Evolutionary conservation across 2,888 invertebrate genomes (phyloP), one percentile per base, ranked within the genome.

Genomic region (Drosophila gaucha): DNA sequence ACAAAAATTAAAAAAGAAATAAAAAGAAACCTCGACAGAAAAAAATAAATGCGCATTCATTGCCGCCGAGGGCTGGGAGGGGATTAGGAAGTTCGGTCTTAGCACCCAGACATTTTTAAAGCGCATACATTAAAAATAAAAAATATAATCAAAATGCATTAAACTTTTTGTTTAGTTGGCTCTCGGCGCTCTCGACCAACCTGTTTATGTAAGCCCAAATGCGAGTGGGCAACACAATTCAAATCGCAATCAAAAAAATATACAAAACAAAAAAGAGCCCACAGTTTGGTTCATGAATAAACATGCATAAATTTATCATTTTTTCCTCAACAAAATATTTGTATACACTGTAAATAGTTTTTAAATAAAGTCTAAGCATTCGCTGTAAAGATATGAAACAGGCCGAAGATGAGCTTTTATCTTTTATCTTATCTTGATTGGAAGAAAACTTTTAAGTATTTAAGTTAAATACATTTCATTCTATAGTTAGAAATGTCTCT

Each of bases 101-200:
- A 51, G 39, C 39, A 31, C 39, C 14, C 31, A 46, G 31, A 49
- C 35, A 43, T 51, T 44, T 50, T 83, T 62, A 59, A 59, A 59
- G 74, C 65, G 79, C 74, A 79, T 72, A 88, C 78, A 86, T 75
- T 65, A 70, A 88, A 73, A 73, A 73, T 70, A 14, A 20, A 20
- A 38, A 41, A 41, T 41, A 41, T 41, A 84, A 82, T 80, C 67
- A 68, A 88, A 82, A 80, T 82, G 82, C 89, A 88, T 84, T 86
- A 83, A 74, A 86, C 67, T 64, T 84, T 86, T 83, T 78, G 67
- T 67, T 72, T 87, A 78, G 79, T 68, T 78, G 46, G 52, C 52
- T 52, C 59, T 38, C 18, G 28, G 36, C 16, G 38, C 39, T 30
- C 39, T 30, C n/a, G 49, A 49, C 60, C 43, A 64, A 67, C 63